Conservation (phyloP, 2,888 invertebrate genomes). For the Pomacea canaliculata region DNA sequence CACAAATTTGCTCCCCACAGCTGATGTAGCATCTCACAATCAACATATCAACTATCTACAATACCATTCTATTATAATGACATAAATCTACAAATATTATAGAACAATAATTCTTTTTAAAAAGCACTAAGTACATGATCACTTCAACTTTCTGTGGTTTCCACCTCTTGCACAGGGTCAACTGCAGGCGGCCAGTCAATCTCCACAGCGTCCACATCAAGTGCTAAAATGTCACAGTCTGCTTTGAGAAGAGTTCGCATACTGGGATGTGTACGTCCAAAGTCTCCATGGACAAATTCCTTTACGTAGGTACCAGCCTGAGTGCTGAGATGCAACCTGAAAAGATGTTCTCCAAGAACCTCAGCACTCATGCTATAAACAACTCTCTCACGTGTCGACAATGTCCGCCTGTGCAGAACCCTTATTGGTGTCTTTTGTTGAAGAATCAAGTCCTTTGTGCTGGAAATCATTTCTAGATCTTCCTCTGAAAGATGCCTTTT, state of each 20-base stretch:
- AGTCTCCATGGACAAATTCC: constrained; percentile 97
- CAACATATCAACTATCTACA: too few relatives aligned
- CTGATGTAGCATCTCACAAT: too few relatives aligned
- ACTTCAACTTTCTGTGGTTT: background rate
- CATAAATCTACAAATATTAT: too few relatives aligned
- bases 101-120: too few relatives aligned
- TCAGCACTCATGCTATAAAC: constrained; percentile 77
- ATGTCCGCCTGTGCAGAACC: constrained; percentile 85
- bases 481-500: constrained; percentile 63
- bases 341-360: constrained; percentile 71
- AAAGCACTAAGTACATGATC: too few relatives aligned
- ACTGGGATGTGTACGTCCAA: constrained; percentile 87
- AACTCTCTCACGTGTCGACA: constrained; percentile 78
- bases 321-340: constrained; percentile 80
- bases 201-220: constrained; percentile 79
- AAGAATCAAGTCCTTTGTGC: constrained; percentile 75
- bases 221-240: constrained; percentile 86
- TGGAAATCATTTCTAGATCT: constrained; percentile 73
- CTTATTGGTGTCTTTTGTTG: constrained; percentile 90
- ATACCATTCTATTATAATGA: too few relatives aligned
- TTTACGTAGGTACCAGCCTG: constrained; percentile 97
- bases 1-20: too few relatives aligned
- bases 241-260: constrained; percentile 78
- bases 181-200: constrained; percentile 56
- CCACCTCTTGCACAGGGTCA: constrained; percentile 20